Base-by-base conservation (phyloP, 2,888 invertebrate species). In the Toxonevra muliebris region DNA sequence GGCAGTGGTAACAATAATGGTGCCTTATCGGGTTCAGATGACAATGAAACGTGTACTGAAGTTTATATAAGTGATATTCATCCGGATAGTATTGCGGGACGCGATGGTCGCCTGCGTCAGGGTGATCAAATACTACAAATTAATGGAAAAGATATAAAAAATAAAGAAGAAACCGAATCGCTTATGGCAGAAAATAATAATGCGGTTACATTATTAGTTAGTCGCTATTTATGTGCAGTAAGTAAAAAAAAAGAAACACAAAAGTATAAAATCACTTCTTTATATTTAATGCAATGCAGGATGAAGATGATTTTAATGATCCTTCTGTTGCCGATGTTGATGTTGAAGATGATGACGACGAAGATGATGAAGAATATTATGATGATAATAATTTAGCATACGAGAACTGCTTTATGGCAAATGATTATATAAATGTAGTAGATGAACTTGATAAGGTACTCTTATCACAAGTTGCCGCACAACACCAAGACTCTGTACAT, bases 61-160 rank as follows among this genome's bases (percentile, higher is more conserved):
- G 90, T 92, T 64, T 91, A 90, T 79, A 89, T 92, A 75, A 89
- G 90, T 76, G 90, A 90, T 84, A 89, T 90, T 76, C 86, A 88
- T 67, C 87, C 88, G 30, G 87, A 88, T 73, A 89, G 89, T 76
- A 85, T 89, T 19, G 90, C 90, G 5, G 88, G 87, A 41, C 83
- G 86, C 54, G 89, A 90, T 77, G 90, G 89, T 41, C 87, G 89
- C 45, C 80, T 90, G 45, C 84, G 87, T 48, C 88, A 89, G 75
- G 89, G 90, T 42, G 90, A 90, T 84, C 89, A 90, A 84, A 89
- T 90, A 73, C 81, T 90, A 59, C 89, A 88, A 81, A 88, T 89
- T 77, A 89, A 90, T 75, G 90, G 89, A 10, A 87, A 86, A 72
- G 89, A 89, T 76, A 87, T 90, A 20, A 87, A 87, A 65, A 89